Evolutionary conservation across 1,140 invertebrate genomes (phyloP), one percentile per base, ranked within the genome.

Genomic region (Megalopta genalis): DNA sequence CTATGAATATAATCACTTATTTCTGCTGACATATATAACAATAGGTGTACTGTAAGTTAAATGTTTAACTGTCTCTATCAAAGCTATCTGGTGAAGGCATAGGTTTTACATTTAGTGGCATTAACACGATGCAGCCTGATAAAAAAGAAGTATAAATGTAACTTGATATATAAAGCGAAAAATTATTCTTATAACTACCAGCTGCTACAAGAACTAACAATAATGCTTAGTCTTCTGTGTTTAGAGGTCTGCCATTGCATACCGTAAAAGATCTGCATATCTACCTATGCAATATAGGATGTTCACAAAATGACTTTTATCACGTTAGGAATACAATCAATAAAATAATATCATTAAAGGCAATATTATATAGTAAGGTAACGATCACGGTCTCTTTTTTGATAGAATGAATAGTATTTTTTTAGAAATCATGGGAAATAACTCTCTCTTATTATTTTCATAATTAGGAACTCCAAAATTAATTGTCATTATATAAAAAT

Each of bases 181-280:
- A 82, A 85, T 86, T 86, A 86, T 86, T 86, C 85, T 86, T 86
- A 77, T 86, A 86, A 83, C 65, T 80, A 80, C 23, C 74, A 73
- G 59, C 66, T 63, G 59, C 42, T 83, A 80, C 67, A 54, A 76
- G 74, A 68, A 74, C 23, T 68, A 76, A 60, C 46, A 74, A 77
- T 60, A 72, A 77, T 62, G 59, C 32, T 84, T 71, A 74, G 73
- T 57, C 83, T 62, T 82, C 39, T 77, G 39, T 62, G 62, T 72
- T 72, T 72, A 76, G 77, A 77, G 76, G 81, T 85, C 82, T 85
- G 78, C 82, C 83, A 85, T 85, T 85, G 82, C 75, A 81, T 77
- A 83, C 62, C 65, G 71, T 77, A 80, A 65, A 77, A 62, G 39
- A 77, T 67, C 64, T 70, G 83, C 83, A 85, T 85, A 85, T 85